A percentile compares a stretch with the other conserved stretches of the same genome.
Conservation (phyloP, 2,888 invertebrate genomes). For the Arenicola marina region DNA sequence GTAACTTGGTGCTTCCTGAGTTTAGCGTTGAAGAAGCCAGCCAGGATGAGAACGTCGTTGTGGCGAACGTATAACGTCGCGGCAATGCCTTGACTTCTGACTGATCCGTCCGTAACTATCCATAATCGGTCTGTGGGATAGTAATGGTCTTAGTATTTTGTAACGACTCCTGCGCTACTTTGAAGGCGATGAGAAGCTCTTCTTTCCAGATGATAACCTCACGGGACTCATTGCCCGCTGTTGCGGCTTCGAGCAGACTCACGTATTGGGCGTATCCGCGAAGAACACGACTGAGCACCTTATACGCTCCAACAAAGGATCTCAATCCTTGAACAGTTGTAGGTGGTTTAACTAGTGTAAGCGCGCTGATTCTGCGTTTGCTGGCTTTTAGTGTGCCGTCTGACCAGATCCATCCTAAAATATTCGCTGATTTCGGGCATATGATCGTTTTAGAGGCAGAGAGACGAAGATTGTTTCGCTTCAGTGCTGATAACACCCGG, state of each 20-base stretch:
- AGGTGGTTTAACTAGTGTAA: too few relatives aligned
- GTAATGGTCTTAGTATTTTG: neutral
- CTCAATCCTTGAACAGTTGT: too few relatives aligned
- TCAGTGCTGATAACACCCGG: neutral
- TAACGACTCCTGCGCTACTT: neutral
- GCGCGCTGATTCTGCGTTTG: too few relatives aligned
- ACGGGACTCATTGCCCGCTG: neutral
- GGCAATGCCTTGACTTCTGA: constrained; percentile 25
- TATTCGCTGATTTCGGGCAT: constrained; percentile 4
- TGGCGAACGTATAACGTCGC: constrained; percentile 32
- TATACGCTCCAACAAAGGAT: too few relatives aligned
- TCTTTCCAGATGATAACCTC: neutral
- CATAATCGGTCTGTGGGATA: neutral
- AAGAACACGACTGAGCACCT: neutral
- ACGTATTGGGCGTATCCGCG: neutral
- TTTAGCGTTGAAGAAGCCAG: constrained; percentile 36
- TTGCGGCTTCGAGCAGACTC: neutral
- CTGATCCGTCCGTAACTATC: constrained; percentile 2
- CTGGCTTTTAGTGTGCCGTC: too few relatives aligned
- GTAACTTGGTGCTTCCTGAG: constrained; percentile 31
- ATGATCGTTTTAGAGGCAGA: neutral
- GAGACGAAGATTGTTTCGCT: constrained; percentile 1
- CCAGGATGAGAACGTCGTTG: constrained; percentile 16
- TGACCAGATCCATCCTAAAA: constrained; percentile 11
- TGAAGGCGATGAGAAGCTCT: neutral